Base-by-base conservation (phyloP, 2,888 invertebrate species). In the Apantesis nais region DNA sequence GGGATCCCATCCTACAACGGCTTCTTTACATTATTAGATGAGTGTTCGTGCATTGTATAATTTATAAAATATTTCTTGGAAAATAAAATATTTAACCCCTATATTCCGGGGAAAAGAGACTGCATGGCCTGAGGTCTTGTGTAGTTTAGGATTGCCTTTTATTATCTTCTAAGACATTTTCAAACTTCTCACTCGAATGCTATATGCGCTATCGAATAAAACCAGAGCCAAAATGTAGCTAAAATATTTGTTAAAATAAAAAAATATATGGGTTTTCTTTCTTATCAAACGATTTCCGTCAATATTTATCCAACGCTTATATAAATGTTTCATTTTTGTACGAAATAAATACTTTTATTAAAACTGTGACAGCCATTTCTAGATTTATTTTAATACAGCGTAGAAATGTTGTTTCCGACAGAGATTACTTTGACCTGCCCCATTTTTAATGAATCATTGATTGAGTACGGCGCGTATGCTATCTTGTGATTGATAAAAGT, bases 351-450 rank as follows among this genome's bases (percentile, higher is more conserved):
- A 55, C 11, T n/a, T n/a, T n/a, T n/a, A n/a, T n/a, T n/a, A n/a
- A n/a, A n/a, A n/a, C n/a, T n/a, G n/a, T n/a, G n/a, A 55, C 25
- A n/a, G 2, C 55, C 11, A n/a, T 55, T 55, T 55, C 48, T 22
- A 48, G 22, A 48, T 22, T 25, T 55, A 19, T 25, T 14, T 55
- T 55, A 14, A 25, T 55, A 12, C 11, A 29, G 29, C 29, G 55
- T 25, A 55, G 16, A 58, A 58, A 58, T 58, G 25, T 29, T 16
- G 16, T 29, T 29, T 29, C 29, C 29, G 16, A 16, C 58, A 58
- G 58, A 64, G 25, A 68, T 72, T 70, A 75, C 70, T 71, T 70
- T 69, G 76, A 78, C 71, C 70, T 80, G 76, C 69, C 71, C 73
- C 41, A 67, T 77, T 79, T 78, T 77, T 70, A 58, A 55, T 39